A percentile compares a stretch with the other conserved stretches of the same genome.
Evolutionary conservation across 1,140 invertebrate genomes (phyloP).

Genomic region (Tribolium castaneum): DNA sequence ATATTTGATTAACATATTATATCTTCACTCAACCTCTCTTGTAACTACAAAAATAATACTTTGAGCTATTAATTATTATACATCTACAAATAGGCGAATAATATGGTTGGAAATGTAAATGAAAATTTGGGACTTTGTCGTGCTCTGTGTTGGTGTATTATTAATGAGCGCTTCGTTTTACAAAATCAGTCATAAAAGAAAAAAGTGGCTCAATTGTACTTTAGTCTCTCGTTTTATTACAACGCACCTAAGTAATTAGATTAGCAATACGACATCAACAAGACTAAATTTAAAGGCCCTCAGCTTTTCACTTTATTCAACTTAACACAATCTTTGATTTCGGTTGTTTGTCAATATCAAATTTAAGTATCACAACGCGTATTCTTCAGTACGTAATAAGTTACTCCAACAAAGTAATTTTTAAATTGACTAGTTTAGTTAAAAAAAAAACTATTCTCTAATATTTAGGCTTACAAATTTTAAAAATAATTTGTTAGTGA

Average conservation of each 20-base stretch:
- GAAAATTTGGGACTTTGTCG: background rate
- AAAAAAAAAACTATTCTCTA: background rate
- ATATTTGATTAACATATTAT: constrained; percentile 15
- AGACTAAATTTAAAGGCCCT: background rate
- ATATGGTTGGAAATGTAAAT: background rate
- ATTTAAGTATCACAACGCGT: background rate
- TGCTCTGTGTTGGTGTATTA: background rate
- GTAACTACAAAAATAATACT: constrained; percentile 39
- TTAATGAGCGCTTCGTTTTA: background rate
- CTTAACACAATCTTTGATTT: background rate
- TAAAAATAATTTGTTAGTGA: background rate
- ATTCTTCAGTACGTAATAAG: background rate
- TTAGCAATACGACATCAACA: background rate
- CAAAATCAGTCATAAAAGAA: background rate
- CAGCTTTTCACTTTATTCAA: background rate
- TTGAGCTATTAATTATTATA: constrained; percentile 39
- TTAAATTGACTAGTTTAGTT: background rate
- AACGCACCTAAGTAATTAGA: background rate
- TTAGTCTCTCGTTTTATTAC: background rate
- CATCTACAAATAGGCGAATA: background rate
- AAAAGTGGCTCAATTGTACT: background rate
- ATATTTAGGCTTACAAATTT: background rate
- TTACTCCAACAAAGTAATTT: background rate
- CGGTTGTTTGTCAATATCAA: background rate
- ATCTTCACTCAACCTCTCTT: constrained; percentile 19